Evolutionary conservation across 2,888 invertebrate genomes (phyloP), one percentile per base, ranked within the genome.

Genomic region (Phoronis australis): DNA sequence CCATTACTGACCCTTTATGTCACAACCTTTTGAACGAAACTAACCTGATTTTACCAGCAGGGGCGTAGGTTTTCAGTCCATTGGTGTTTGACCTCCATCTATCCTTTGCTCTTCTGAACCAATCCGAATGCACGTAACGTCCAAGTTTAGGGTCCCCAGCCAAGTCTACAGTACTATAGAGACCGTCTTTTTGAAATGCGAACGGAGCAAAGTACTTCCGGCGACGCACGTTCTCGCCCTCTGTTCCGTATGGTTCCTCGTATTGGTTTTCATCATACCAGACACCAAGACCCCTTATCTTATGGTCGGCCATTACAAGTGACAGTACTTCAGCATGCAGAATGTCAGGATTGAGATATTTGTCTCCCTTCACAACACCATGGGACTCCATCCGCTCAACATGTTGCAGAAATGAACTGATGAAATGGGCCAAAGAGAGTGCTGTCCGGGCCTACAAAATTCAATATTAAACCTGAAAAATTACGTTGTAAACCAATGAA

Each of bases 371-470:
- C n/a, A n/a, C n/a, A n/a, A n/a, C n/a, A n/a, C n/a, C n/a, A n/a
- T n/a, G n/a, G n/a, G n/a, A n/a, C n/a, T n/a, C 77, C 51, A 73
- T 71, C 42, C 74, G 68, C 55, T 77, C 73, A 12, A 78, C 68
- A 49, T 75, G 76, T 60, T 96, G 95, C 60, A 94, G 79, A 77
- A 94, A 97, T 37, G 90, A 89, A 71, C 93, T 93, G 59, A 96
- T 87, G 75, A 97, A 97, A 76, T 97, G 95, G 0, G 96, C 90
- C 45, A 96, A 80, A 42, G 96, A 83, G n/a, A 94, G 82, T 2
- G 96, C 97, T 87, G 93, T 93, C 76, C 92, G 88, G 0, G 95
- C 96, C n/a, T n/a, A n/a, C n/a, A n/a, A n/a, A n/a, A n/a, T n/a
- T n/a, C n/a, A n/a, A n/a, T n/a, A n/a, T n/a, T n/a, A n/a, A n/a